These are phyloP conservation scores for Diarsia mendica DNA, from an alignment of 2,888 invertebrate species.

Conservation along the genomic window DNA sequence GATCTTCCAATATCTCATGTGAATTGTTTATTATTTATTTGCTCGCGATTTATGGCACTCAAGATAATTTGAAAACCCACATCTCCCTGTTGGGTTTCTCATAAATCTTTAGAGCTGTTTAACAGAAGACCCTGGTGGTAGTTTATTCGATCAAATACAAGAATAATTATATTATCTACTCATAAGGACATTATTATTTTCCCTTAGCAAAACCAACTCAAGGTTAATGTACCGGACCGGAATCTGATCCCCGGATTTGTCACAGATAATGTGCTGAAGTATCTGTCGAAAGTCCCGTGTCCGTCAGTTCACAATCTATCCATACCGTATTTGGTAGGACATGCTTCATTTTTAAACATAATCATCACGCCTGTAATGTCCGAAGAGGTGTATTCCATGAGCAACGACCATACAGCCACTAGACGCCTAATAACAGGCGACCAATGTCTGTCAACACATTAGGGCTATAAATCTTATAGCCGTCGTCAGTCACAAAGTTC, in stretches of 20 bases:
- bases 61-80: not conserved
- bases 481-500: too few relatives aligned
- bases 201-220: too few relatives aligned
- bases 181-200: not conserved
- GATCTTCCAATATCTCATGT: not conserved
- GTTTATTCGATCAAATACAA: not conserved
- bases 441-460: too few relatives aligned
- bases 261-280: not conserved
- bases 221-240: too few relatives aligned
- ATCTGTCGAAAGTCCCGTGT: not conserved
- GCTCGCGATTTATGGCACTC: not conserved
- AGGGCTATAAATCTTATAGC: too few relatives aligned
- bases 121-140: not conserved
- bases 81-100: not conserved
- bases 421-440: too few relatives aligned
- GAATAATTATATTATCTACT: not conserved
- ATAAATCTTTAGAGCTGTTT: not conserved
- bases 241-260: too few relatives aligned
- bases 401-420: too few relatives aligned
- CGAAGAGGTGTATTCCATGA: too few relatives aligned
- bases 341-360: not conserved
- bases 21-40: slow-evolving; percentile 3
- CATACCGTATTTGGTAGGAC: not conserved
- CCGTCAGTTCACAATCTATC: not conserved
- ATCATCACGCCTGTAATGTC: too few relatives aligned